Evolutionary conservation across 1,140 invertebrate species (phyloP).

Genomic region (Venustaconcha ellipsiformis): DNA sequence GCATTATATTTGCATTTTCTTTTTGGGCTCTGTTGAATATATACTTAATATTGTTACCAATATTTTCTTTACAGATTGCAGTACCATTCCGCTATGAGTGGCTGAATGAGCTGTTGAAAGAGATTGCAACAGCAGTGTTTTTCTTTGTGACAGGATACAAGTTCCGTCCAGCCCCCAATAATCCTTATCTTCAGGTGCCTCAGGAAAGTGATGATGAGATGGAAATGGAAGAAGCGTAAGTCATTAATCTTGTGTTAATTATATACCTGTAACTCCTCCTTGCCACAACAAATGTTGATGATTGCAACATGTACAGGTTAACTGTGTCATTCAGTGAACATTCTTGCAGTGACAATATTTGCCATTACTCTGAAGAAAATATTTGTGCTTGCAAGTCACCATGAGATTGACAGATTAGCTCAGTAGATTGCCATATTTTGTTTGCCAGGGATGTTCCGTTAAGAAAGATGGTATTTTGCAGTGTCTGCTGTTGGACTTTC

Average conservation of each 20-base stretch:
- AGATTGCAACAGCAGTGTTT: slow-evolving; percentile 95
- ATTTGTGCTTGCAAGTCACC: not conserved
- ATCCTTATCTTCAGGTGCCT: slow-evolving; percentile 94
- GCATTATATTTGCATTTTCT: too few relatives aligned
- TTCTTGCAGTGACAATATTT: too few relatives aligned
- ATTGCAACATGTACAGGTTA: not conserved
- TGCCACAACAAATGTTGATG: not conserved
- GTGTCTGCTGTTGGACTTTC: too few relatives aligned
- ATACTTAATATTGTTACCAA: too few relatives aligned
- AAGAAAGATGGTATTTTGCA: too few relatives aligned
- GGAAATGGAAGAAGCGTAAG: slow-evolving; percentile 81
- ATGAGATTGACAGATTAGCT: not conserved
- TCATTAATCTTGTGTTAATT: slow-evolving; percentile 4
- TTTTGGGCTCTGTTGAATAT: too few relatives aligned
- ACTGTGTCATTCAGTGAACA: not conserved
- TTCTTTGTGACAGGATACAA: slow-evolving; percentile 96
- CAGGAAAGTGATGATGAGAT: slow-evolving; percentile 81
- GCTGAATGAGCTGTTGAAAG: slow-evolving; percentile 94
- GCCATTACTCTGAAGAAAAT: not conserved
- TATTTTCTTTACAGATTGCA: slow-evolving; percentile 77
- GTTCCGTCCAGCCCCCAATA: slow-evolving; percentile 92
- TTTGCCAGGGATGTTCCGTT: too few relatives aligned
- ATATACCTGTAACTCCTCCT: not conserved
- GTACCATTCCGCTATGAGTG: slow-evolving; percentile 97
- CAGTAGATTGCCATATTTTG: too few relatives aligned